Conservation (phyloP, 2,797 vertebrate species). For the Hephaestus fuliginosus region DNA sequence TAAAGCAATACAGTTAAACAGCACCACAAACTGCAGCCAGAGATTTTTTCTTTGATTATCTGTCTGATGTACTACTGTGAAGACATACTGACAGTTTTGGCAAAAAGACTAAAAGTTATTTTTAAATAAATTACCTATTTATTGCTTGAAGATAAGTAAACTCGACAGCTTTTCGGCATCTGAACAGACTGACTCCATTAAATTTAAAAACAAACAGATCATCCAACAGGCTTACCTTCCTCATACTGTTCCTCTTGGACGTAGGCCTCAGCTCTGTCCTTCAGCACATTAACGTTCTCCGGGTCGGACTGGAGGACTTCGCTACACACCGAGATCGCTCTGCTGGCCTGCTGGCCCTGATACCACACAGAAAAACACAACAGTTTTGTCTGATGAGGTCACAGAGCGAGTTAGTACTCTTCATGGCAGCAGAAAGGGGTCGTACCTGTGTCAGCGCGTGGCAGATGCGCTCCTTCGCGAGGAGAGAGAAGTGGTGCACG, state of each 20-base stretch:
- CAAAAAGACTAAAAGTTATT: too few relatives aligned
- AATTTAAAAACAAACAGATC: background rate
- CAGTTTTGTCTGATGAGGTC: background rate
- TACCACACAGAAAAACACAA: background rate
- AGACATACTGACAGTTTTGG: too few relatives aligned
- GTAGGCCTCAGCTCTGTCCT: conserved; percentile 94
- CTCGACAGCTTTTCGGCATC: background rate
- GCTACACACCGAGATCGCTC: conserved; percentile 90
- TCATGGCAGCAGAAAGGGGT: conserved; percentile 3
- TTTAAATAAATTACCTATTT: too few relatives aligned
- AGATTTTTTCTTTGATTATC: too few relatives aligned
- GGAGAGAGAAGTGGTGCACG: conserved; percentile 86
- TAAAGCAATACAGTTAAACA: background rate
- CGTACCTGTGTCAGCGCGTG: conserved; percentile 93
- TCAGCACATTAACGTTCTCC: conserved; percentile 90
- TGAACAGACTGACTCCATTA: background rate
- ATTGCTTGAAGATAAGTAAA: background rate
- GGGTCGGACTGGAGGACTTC: conserved; percentile 90
- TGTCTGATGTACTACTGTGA: too few relatives aligned
- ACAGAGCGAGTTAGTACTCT: background rate
- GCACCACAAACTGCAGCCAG: background rate
- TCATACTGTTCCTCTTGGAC: conserved; percentile 95
- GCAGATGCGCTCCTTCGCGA: conserved; percentile 96
- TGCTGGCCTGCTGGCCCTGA: conserved; percentile 89
- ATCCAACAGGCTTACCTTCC: conserved; percentile 87